These are phyloP conservation scores for Hymenochirus boettgeri DNA, from an alignment of 2,113 vertebrate genomes.

Conservation along the genomic window DNA sequence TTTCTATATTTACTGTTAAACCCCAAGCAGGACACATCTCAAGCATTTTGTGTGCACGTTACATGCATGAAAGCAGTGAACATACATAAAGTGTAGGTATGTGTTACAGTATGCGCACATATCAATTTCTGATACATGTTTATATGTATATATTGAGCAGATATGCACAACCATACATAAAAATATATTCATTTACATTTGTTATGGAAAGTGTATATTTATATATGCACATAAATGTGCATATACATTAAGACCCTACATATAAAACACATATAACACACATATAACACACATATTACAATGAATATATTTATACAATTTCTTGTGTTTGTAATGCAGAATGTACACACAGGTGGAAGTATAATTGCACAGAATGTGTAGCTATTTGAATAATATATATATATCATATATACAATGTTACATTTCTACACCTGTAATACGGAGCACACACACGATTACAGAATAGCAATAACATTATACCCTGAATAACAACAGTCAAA, in stretches of 20 bases:
- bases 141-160: background rate
- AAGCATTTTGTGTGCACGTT: constrained; percentile 20
- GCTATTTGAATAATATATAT: background rate
- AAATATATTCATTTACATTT: constrained; percentile 5
- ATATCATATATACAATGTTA: background rate
- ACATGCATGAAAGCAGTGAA: constrained; percentile 35
- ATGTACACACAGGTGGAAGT: background rate
- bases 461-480: too few species aligned
- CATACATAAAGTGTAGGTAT: background rate
- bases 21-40: background rate
- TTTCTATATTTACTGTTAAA: too few species aligned
- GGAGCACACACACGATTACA: background rate
- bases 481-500: too few species aligned
- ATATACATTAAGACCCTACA: background rate
- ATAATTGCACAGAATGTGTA: background rate
- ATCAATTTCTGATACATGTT: background rate
- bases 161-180: constrained; percentile 23
- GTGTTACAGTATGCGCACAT: background rate
- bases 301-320: background rate
- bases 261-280: constrained; percentile 4
- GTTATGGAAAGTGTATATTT: background rate
- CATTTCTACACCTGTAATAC: background rate
- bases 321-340: background rate
- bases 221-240: constrained; percentile 5
- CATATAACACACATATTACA: constrained; percentile 26